Evolutionary conservation across 2,113 vertebrate genomes (phyloP), one percentile per base, ranked within the genome.

Genomic region (Xiphorhynchus elegans): DNA sequence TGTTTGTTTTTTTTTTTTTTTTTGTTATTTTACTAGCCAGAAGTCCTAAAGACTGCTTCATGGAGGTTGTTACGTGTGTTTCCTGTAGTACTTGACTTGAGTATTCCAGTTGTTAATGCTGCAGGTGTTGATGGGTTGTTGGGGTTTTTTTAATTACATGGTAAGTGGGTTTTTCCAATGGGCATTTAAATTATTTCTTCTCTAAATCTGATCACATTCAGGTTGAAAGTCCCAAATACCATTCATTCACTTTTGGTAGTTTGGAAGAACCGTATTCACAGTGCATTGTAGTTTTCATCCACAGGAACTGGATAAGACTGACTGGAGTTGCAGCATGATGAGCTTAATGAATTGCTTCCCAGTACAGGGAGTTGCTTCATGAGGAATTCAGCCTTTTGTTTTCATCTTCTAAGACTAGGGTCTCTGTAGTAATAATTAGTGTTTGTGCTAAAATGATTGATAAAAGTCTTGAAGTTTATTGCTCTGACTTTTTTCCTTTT

Each of bases 111-210:
- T 63, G 4, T 53, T 69, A 39, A 6, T 60, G 56, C 8, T 35
- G 33, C 12, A 59, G 5, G 4, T 40, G 24, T 52, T 56, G 24
- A 11, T 46, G 10, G 46, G 6, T 24, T 58, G 46, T 42, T 72
- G 8, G 8, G 1, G 4, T 47, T 26, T 33, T 42, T 44, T 4
- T 18, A 24, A 7, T 28, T 73, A 3, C 24, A 18, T 58, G 8
- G 5, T 40, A 39, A 9, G 0, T 49, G 15, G 4, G 0, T 73
- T 87, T 73, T 7, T 42, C 10, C 5, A 19, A 0, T 35, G 11
- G 13, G 2, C 37, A 3, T 19, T 40, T 80, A 31, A 17, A 8
- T 63, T 4, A 19, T 7, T 67, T 89, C 3, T 2, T 62, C 1
- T 73, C 20, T 23, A 68, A 3, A 13, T 68, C 15, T 8, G 8